Conservation (phyloP, 1,140 invertebrate genomes). For the Drosophila bipectinata region DNA sequence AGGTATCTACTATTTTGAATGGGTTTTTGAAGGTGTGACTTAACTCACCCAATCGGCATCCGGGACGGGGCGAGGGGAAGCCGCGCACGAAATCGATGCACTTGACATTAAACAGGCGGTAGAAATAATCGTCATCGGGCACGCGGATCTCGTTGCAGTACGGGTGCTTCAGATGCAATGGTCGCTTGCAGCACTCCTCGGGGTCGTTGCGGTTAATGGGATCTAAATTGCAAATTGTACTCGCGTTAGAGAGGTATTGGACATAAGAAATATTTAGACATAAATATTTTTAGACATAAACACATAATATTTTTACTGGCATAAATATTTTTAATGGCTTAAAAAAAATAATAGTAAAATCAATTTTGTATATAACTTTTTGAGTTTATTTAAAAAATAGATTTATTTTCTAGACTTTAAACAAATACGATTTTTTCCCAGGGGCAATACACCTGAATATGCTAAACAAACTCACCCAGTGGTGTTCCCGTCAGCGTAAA, state of each 20-base stretch:
- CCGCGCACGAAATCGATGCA: slow-evolving; percentile 95
- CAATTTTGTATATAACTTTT: too few relatives aligned
- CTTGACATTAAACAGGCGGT: slow-evolving; percentile 91
- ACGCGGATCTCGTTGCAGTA: slow-evolving; percentile 96
- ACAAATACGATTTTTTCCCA: background rate
- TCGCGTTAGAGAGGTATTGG: background rate
- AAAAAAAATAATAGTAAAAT: background rate
- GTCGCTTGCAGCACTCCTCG: slow-evolving; percentile 93
- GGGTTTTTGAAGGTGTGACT: background rate
- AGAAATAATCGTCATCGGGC: slow-evolving; percentile 96
- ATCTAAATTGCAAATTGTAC: slow-evolving; percentile 85
- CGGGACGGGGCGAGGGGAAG: slow-evolving; percentile 92
- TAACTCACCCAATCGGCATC: slow-evolving; percentile 90
- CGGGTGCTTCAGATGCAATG: slow-evolving; percentile 91
- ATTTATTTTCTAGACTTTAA: background rate
- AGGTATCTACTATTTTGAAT: background rate
- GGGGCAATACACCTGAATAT: background rate
- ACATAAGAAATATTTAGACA: background rate
- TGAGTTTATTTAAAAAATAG: background rate
- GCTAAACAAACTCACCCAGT: slow-evolving; percentile 86
- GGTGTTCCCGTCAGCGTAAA: slow-evolving; percentile 94
- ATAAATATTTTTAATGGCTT: background rate
- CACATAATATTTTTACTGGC: too few relatives aligned
- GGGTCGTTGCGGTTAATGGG: slow-evolving; percentile 93
- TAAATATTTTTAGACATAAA: too few relatives aligned